Evolutionary conservation across 2,113 vertebrate genomes (phyloP).

Genomic region (Sceloporus tristichus): DNA sequence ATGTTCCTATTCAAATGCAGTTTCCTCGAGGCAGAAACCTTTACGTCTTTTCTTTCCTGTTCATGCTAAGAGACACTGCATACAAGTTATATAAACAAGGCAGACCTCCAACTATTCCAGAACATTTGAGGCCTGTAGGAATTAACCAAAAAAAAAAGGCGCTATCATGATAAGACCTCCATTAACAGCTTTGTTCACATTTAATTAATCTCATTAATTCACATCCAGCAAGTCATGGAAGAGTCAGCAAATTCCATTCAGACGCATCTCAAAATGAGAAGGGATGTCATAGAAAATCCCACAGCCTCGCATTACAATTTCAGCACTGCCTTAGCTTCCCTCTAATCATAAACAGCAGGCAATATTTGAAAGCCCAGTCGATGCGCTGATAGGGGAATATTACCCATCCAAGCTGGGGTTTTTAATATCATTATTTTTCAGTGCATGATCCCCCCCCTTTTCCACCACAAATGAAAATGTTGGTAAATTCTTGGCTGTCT

Average conservation of each 20-base stretch:
- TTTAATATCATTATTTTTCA: not conserved
- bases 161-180: too few relatives aligned
- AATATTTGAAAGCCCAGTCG: too few relatives aligned
- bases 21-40: too few relatives aligned
- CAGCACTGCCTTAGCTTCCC: not conserved
- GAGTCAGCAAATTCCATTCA: not conserved
- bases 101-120: too few relatives aligned
- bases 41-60: too few relatives aligned
- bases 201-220: not conserved
- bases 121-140: too few relatives aligned
- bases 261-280: not conserved
- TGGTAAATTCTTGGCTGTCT: not conserved
- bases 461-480: not conserved
- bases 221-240: not conserved
- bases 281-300: not conserved
- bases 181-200: too few relatives aligned
- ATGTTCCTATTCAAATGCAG: too few relatives aligned
- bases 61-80: too few relatives aligned
- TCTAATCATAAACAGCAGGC: conserved; percentile 9
- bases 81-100: too few relatives aligned
- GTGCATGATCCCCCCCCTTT: not conserved
- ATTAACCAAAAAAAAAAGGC: too few relatives aligned
- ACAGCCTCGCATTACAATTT: not conserved
- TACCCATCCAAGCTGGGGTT: not conserved
- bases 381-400: accelerated